phyloP scores from a whole-genome alignment of 2,113 vertebrate genomes.

The Bufo bufo region DNA sequence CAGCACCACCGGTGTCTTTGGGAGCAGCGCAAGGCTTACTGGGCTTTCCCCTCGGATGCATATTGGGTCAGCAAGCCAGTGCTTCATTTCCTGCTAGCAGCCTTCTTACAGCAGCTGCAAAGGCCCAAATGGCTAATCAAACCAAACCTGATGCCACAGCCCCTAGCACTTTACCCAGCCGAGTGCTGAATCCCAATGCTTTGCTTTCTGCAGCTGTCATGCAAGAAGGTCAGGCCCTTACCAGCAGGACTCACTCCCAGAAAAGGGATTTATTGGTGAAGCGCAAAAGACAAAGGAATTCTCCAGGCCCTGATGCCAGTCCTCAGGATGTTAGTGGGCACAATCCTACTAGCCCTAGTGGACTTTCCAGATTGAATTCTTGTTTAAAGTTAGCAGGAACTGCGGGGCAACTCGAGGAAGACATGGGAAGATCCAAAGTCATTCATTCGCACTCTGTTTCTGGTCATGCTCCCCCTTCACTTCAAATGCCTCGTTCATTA shows the following conservation, averaged over 20 bases:
- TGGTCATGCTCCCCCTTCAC: constrained; percentile 48
- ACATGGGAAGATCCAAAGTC: constrained; percentile 64
- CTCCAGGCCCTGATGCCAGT: constrained; percentile 43
- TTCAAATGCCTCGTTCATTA: constrained; percentile 55
- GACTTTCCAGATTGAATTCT: constrained; percentile 36
- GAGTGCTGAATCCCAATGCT: constrained; percentile 27
- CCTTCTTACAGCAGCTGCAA: constrained; percentile 86
- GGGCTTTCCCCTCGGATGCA: constrained; percentile 76
- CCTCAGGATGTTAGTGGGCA: constrained; percentile 44
- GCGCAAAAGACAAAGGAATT: constrained; percentile 47
- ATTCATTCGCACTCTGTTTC: constrained; percentile 60
- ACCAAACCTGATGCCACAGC: constrained; percentile 64
- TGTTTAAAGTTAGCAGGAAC: constrained; percentile 54
- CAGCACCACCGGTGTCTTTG: constrained; percentile 68
- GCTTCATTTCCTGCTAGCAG: constrained; percentile 85
- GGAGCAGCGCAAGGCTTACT: constrained; percentile 70
- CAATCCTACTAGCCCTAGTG: constrained; percentile 35
- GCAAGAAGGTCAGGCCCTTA: constrained; percentile 46
- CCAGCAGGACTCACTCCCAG: constrained; percentile 62
- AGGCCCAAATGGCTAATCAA: constrained; percentile 84
- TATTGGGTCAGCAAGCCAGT: constrained; percentile 77
- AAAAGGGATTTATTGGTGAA: constrained; percentile 50
- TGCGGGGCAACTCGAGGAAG: constrained; percentile 58
- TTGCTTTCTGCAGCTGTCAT: constrained; percentile 66
- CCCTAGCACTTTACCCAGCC: constrained; percentile 87